phyloP scores from a whole-genome alignment of 2,113 vertebrate species.

The Pygoscelis adeliae region DNA sequence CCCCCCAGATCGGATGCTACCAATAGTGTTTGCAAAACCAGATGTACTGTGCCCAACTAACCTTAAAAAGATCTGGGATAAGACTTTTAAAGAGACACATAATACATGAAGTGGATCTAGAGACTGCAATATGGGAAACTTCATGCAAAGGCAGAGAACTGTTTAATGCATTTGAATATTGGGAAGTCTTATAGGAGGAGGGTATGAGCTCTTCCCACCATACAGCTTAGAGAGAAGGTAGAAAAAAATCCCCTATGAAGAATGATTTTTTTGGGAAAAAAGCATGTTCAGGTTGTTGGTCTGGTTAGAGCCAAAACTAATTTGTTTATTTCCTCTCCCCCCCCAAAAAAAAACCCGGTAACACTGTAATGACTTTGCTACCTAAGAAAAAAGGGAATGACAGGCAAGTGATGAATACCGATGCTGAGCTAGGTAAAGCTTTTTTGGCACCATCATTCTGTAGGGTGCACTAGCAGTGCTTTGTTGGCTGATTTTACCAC shows the following conservation, averaged over 20 bases:
- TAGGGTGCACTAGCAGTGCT: background rate
- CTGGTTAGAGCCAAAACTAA: background rate
- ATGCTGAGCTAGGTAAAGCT: background rate
- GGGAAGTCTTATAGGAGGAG: background rate
- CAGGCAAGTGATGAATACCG: background rate
- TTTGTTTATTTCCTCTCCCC: background rate
- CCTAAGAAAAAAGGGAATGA: background rate
- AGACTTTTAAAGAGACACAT: background rate
- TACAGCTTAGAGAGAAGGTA: background rate
- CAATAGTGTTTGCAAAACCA: background rate
- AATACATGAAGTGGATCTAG: background rate
- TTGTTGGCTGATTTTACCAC: background rate
- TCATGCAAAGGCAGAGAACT: background rate
- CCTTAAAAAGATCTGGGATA: background rate
- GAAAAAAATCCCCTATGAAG: background rate
- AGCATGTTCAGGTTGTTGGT: rapidly evolving
- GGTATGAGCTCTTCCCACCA: background rate
- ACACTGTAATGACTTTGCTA: background rate
- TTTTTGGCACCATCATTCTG: background rate
- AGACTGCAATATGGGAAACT: background rate
- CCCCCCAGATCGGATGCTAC: background rate
- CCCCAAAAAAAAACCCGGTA: background rate
- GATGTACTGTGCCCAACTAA: background rate
- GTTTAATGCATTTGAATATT: background rate
- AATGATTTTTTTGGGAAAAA: background rate